Evolutionary conservation across 2,113 vertebrate genomes (phyloP).

Genomic region (Dicerorhinus sumatrensis): DNA sequence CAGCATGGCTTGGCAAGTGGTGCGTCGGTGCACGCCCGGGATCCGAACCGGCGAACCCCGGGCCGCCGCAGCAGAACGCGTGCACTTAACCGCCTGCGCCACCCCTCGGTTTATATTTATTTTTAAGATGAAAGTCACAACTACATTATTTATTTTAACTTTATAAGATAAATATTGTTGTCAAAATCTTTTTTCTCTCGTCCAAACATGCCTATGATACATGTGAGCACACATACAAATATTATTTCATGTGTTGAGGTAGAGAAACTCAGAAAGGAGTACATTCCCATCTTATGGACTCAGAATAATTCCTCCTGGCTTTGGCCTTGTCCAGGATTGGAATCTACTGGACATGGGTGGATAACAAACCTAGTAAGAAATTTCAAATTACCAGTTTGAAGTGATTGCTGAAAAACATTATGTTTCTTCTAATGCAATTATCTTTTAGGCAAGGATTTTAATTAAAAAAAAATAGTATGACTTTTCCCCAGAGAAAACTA

Average conservation of each 20-base stretch:
- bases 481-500: background rate
- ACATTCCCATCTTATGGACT: background rate
- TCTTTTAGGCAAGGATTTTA: constrained; percentile 26
- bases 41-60: no score
- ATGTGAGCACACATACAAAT: background rate
- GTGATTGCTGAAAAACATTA: background rate
- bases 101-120: background rate
- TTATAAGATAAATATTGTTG: background rate
- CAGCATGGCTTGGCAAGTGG: no score
- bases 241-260: background rate
- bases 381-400: background rate
- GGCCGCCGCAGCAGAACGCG: no score
- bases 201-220: background rate
- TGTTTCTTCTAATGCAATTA: constrained; percentile 43
- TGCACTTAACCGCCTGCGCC: no score
- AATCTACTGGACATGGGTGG: background rate
- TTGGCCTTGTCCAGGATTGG: background rate
- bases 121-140: background rate
- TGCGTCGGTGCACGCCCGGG: no score
- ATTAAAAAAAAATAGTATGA: background rate
- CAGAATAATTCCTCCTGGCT: background rate
- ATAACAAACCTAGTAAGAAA: background rate
- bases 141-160: background rate
- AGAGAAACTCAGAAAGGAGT: background rate
- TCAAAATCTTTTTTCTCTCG: background rate